Base-by-base conservation (phyloP, 1,140 invertebrate genomes). In the Brachionus paranguensis region DNA sequence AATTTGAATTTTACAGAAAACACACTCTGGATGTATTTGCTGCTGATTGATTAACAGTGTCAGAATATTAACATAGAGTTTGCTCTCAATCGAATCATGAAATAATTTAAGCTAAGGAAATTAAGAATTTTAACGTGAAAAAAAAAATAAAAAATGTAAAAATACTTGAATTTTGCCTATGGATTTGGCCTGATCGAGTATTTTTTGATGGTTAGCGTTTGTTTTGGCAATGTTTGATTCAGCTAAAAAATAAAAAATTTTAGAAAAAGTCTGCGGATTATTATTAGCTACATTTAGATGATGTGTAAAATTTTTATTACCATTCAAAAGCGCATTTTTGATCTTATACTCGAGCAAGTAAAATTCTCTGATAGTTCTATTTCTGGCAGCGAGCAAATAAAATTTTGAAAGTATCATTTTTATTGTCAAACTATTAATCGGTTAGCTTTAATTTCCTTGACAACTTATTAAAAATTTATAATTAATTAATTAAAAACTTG, bases 241-340 rank as follows among this genome's bases (percentile, higher is more conserved):
- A 0, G 43, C 72, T 76, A 50, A 50, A 27, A 53, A 76, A 76
- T 8, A 27, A 27, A 14, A 27, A 50, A 76, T 50, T 4, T 24
- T 27, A 27, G 43, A 76, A 47, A 50, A n/a, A 10, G 24, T 47
- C 24, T 12, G 50, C 47, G 1, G n/a, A 76, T 12, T 11, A 53
- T 14, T 45, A 70, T 1, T 12, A 70, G 65, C 20, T 24, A 29
- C 17, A 65, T 27, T 65, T 65, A 33, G 12, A 65, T 65, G 27
- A 3, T 33, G 5, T 1, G 14, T 20, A 43, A 45, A 70, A 37
- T 11, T 37, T 12, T 10, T 24, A 27, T 76, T 76, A 76, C 72
- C 72, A 76, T 76, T 76, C 27, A 76, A 76, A 37, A 72, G 41
- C 33, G 68, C 68, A 72, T 72, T 72, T 72, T 72, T 72, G 68